phyloP scores from a whole-genome alignment of 2,888 invertebrate genomes.

The Epistrophe eligans region DNA sequence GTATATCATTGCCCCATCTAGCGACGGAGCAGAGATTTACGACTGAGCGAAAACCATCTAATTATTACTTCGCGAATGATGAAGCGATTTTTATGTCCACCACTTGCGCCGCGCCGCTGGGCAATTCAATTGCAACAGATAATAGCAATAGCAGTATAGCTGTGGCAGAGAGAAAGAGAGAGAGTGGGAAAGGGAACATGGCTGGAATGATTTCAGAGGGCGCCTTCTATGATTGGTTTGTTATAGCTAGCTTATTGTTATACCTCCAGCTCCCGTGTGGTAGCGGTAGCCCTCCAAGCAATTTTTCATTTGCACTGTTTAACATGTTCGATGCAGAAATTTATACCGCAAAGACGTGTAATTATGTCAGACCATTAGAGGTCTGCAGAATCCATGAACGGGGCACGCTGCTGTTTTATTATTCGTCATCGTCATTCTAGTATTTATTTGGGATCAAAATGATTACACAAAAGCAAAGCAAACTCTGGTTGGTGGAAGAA shows the following conservation, averaged over 20 bases:
- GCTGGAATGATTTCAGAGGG: conserved; percentile 52
- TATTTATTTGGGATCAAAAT: conserved; percentile 71
- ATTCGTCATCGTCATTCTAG: conserved; percentile 58
- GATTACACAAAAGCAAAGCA: conserved; percentile 62
- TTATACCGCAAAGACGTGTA: conserved; percentile 53
- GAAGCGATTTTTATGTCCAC: conserved; percentile 75
- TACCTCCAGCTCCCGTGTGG: conserved; percentile 40
- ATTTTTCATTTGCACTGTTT: conserved; percentile 49
- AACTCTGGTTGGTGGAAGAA: neutral
- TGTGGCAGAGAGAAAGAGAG: neutral
- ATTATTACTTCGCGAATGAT: conserved; percentile 73
- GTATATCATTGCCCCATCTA: conserved; percentile 57
- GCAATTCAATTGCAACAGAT: conserved; percentile 63
- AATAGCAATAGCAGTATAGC: neutral
- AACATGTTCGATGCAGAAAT: conserved; percentile 44
- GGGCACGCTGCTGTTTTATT: conserved; percentile 36
- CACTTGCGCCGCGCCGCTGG: conserved; percentile 52
- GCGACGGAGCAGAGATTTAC: conserved; percentile 61
- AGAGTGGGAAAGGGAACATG: neutral
- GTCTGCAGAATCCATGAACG: conserved; percentile 21
- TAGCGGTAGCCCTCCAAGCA: conserved; percentile 2
- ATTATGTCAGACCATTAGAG: conserved; percentile 69
- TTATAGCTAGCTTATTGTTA: conserved; percentile 38
- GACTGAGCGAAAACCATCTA: conserved; percentile 72
- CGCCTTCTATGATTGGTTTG: conserved; percentile 65